Conservation (phyloP, 2,113 vertebrate genomes). For the Chionomys nivalis region DNA sequence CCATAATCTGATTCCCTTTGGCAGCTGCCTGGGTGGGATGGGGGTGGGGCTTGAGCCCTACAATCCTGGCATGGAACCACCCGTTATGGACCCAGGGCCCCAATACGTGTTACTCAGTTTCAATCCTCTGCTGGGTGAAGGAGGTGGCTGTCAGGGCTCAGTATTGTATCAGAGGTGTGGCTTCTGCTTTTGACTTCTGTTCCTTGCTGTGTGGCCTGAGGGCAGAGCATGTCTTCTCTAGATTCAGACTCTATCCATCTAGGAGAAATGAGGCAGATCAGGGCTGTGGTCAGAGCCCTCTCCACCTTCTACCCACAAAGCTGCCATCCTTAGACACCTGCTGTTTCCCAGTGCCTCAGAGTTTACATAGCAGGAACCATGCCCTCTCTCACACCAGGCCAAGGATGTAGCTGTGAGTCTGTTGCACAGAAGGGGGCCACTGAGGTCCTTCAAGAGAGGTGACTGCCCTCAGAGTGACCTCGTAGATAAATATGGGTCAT, state of each 20-base stretch:
- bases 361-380: accelerated
- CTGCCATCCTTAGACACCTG: background rate
- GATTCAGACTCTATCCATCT: background rate
- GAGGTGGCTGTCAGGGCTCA: accelerated
- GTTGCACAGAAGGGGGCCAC: background rate
- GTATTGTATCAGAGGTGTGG: background rate
- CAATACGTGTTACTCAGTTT: background rate
- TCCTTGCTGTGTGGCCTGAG: background rate
- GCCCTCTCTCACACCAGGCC: accelerated
- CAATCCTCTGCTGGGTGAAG: accelerated
- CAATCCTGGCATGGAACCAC: accelerated
- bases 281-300: background rate
- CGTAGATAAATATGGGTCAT: background rate
- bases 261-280: background rate
- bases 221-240: background rate
- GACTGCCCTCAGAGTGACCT: background rate
- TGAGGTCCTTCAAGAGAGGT: background rate
- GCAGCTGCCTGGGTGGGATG: background rate
- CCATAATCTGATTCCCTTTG: background rate
- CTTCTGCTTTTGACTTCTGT: background rate
- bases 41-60: background rate
- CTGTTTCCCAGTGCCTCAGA: background rate
- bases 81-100: background rate
- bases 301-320: background rate
- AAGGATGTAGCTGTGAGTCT: background rate